phyloP scores from a whole-genome alignment of 2,888 invertebrate species.

The Chymomyza amoena region DNA sequence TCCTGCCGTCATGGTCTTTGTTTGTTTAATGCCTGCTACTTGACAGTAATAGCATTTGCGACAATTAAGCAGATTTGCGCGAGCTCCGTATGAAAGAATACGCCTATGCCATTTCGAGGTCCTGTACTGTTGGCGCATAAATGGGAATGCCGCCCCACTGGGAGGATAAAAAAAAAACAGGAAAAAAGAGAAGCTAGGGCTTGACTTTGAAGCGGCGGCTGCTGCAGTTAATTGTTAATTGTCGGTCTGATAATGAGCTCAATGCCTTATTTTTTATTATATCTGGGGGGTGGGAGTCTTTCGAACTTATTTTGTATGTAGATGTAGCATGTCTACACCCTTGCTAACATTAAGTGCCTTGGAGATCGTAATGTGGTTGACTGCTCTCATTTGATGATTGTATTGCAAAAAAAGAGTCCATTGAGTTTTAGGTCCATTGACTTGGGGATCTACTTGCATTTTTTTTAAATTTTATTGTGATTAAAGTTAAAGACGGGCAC shows the following conservation, averaged over 20 bases:
- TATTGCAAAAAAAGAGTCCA: no score
- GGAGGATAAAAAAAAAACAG: not conserved
- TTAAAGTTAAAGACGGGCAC: no score
- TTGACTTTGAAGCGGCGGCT: slow-evolving; percentile 55
- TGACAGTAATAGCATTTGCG: slow-evolving; percentile 77
- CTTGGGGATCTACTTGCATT: no score
- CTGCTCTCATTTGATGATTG: not conserved
- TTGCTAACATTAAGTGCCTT: not conserved
- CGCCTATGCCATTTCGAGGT: not conserved
- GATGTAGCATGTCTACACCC: not conserved
- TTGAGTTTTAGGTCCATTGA: not conserved
- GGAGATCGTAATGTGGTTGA: not conserved
- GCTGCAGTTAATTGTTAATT: slow-evolving; percentile 51
- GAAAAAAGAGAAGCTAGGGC: slow-evolving; percentile 47
- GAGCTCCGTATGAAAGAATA: not conserved
- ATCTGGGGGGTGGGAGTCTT: not conserved
- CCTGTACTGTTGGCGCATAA: not conserved
- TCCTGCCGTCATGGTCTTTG: slow-evolving; percentile 67
- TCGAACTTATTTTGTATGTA: not conserved
- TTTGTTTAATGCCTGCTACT: slow-evolving; percentile 74
- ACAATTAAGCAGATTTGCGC: slow-evolving; percentile 70
- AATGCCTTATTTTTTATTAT: not conserved
- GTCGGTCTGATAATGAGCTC: slow-evolving; percentile 31
- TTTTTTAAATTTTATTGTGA: no score
- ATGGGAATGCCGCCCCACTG: slow-evolving; percentile 3